Evolutionary conservation across 2,797 vertebrate species (phyloP).

Genomic region (Oreochromis grahami): DNA sequence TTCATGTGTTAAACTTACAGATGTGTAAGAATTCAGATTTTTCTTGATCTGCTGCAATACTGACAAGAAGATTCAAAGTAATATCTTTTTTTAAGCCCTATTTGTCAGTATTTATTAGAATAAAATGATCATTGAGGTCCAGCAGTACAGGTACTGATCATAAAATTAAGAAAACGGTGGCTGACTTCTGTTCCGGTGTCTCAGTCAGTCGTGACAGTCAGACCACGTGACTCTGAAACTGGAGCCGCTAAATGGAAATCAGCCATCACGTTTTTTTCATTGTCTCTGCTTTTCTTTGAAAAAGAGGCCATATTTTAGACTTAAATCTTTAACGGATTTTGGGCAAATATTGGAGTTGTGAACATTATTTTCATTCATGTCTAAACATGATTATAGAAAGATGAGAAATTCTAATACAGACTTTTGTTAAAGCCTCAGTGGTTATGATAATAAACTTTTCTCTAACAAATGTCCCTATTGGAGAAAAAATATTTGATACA

Average conservation of each 20-base stretch:
- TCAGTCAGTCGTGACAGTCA: not conserved
- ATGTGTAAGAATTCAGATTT: not conserved
- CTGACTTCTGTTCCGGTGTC: not conserved
- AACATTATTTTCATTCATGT: not conserved
- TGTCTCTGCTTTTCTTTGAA: not conserved
- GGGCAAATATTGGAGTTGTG: not conserved
- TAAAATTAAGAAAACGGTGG: not conserved
- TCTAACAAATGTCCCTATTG: not conserved
- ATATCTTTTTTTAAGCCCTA: not conserved
- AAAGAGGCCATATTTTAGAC: not conserved
- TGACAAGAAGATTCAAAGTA: not conserved
- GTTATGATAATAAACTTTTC: not conserved
- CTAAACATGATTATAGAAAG: not conserved
- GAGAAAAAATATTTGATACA: not conserved
- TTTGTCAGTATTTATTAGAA: not conserved
- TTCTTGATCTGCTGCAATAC: not conserved
- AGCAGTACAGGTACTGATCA: not conserved
- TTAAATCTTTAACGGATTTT: not conserved
- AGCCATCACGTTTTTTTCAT: not conserved
- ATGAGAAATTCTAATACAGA: not conserved
- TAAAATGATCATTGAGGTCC: not conserved
- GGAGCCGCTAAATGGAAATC: slow-evolving; percentile 10
- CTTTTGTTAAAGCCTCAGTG: not conserved
- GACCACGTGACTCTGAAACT: not conserved
- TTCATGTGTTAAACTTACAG: not conserved